Evolutionary conservation across 2,113 vertebrate species (phyloP).

Genomic region (Cranoglanis bouderius): DNA sequence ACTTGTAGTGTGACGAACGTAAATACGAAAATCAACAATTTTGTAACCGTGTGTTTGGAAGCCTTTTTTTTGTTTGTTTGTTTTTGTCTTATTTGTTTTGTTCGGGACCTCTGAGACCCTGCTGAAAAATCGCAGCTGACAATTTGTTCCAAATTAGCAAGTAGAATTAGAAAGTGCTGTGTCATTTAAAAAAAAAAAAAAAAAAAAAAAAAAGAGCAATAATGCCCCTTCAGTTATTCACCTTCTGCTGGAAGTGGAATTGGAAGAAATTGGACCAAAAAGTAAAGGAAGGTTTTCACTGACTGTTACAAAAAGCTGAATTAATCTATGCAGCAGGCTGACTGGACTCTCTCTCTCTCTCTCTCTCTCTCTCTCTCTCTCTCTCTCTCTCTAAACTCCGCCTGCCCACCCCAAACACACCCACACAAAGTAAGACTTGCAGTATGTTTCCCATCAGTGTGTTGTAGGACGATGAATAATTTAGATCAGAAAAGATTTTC

Average conservation of each 20-base stretch:
- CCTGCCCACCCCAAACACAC: no score
- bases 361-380: neutral
- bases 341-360: neutral
- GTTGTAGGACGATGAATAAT: constrained; percentile 35
- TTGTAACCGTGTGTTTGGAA: neutral
- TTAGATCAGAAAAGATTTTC: neutral
- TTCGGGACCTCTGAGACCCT: neutral
- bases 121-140: neutral
- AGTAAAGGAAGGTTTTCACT: constrained; percentile 23
- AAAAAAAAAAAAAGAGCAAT: neutral
- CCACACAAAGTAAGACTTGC: neutral
- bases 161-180: constrained; percentile 9
- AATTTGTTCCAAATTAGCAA: neutral
- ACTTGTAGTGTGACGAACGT: no score
- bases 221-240: neutral
- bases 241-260: neutral
- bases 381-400: neutral
- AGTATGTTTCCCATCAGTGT: constrained; percentile 16
- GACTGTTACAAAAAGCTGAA: neutral
- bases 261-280: neutral
- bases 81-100: constrained; percentile 6
- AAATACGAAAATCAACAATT: no score
- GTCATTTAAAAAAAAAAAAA: neutral
- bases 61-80: neutral
- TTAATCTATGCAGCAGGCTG: neutral